Evolutionary conservation across 2,113 vertebrate genomes (phyloP).

Genomic region (Accipiter virgatus): DNA sequence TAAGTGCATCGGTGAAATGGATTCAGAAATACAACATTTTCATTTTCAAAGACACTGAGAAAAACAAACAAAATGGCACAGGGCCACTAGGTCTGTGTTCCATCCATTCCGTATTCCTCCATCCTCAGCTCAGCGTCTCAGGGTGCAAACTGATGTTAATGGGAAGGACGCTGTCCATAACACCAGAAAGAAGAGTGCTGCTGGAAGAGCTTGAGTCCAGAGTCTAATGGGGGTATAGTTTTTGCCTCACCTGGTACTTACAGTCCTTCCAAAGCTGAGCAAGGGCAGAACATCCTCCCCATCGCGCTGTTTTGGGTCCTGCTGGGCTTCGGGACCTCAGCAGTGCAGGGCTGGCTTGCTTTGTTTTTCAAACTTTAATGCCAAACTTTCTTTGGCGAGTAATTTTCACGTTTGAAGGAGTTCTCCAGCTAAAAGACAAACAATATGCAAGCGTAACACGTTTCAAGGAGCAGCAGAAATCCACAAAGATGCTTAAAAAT

Average conservation of each 20-base stretch:
- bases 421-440: background rate
- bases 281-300: background rate
- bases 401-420: background rate
- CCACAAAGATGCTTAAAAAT: background rate
- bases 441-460: background rate
- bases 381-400: background rate
- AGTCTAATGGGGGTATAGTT: background rate
- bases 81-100: background rate
- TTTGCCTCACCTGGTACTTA: background rate
- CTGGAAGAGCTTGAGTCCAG: background rate
- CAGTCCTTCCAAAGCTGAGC: background rate
- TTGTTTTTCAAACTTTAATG: background rate
- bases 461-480: background rate
- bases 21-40: background rate
- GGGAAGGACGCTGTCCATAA: background rate
- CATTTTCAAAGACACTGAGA: background rate
- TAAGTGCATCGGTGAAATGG: background rate
- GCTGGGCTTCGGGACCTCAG: background rate
- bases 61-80: background rate
- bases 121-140: background rate
- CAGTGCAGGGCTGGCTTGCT: background rate
- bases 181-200: background rate
- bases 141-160: background rate
- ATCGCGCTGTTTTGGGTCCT: accelerated
- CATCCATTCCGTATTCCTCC: accelerated